Percentiles rank a stretch among this genome's conserved stretches.
Evolutionary conservation across 2,797 vertebrate species (phyloP).

Genomic region (Platyrinchus mystaceus): DNA sequence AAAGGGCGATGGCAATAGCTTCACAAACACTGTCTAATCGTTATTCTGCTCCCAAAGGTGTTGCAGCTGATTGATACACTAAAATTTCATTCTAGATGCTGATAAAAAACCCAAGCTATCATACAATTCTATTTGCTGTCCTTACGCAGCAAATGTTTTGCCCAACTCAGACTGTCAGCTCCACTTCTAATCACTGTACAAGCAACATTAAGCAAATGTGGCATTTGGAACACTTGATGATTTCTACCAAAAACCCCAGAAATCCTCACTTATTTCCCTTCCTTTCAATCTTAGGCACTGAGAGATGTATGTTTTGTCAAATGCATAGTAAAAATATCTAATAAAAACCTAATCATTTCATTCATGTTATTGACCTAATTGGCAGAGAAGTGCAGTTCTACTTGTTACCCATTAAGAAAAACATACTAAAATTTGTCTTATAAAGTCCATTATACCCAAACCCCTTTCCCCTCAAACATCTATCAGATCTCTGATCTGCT

Average conservation of each 20-base stretch:
- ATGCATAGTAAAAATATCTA: background rate
- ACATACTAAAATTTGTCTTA: background rate
- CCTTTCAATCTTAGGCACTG: background rate
- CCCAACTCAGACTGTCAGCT: background rate
- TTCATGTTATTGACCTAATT: background rate
- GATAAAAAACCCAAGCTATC: background rate
- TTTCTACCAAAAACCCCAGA: background rate
- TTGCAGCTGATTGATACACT: constrained; percentile 8
- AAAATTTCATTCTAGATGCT: background rate
- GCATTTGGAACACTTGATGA: background rate
- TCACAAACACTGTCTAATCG: constrained; percentile 1
- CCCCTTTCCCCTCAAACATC: background rate
- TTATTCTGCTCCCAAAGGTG: constrained; percentile 26
- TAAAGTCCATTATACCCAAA: background rate
- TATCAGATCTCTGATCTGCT: background rate
- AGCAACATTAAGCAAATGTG: background rate
- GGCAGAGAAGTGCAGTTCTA: background rate
- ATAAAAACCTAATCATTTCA: background rate
- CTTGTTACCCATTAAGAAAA: background rate
- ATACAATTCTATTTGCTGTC: background rate
- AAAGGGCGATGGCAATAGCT: background rate
- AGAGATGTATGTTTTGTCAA: background rate
- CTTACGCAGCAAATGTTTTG: background rate
- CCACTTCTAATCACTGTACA: background rate
- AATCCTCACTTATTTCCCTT: background rate